A percentile compares a stretch with the other conserved stretches of the same genome.
phyloP scores from a whole-genome alignment of 2,113 vertebrate genomes.

The Ondatra zibethicus region DNA sequence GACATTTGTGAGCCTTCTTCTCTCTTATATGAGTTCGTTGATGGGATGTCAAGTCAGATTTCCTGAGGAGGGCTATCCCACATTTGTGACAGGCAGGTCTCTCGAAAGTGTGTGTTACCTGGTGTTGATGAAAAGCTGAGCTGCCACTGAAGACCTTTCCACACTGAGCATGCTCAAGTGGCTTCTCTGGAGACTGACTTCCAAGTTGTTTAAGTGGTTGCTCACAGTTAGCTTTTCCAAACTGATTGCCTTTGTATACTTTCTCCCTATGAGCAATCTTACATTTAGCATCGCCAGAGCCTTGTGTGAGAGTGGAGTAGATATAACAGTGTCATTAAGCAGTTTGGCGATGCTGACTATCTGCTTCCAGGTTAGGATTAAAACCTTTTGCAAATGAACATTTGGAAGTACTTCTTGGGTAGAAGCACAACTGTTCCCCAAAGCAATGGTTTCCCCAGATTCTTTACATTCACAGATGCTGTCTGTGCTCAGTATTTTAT shows the following conservation, averaged over 20 bases:
- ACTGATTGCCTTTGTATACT: background rate
- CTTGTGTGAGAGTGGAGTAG: background rate
- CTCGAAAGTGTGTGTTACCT: background rate
- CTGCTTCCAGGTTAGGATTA: background rate
- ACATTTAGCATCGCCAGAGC: background rate
- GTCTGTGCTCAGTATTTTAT: background rate
- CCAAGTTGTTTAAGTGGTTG: constrained; percentile 59
- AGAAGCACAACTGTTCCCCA: background rate
- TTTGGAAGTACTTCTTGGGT: background rate
- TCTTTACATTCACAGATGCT: background rate
- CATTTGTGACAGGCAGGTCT: background rate
- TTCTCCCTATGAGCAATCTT: background rate
- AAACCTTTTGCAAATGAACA: background rate
- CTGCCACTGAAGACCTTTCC: background rate
- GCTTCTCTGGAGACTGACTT: constrained; percentile 24
- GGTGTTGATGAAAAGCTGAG: background rate
- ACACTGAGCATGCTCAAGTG: background rate
- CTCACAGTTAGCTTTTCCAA: constrained; percentile 61
- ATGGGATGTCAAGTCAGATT: background rate
- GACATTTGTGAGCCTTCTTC: background rate
- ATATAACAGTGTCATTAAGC: background rate
- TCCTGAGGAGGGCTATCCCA: background rate
- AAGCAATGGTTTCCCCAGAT: background rate
- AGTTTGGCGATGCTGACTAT: background rate
- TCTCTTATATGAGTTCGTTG: background rate